Evolutionary conservation across 2,888 invertebrate species (phyloP).

Genomic region (Limnephilus auricula): DNA sequence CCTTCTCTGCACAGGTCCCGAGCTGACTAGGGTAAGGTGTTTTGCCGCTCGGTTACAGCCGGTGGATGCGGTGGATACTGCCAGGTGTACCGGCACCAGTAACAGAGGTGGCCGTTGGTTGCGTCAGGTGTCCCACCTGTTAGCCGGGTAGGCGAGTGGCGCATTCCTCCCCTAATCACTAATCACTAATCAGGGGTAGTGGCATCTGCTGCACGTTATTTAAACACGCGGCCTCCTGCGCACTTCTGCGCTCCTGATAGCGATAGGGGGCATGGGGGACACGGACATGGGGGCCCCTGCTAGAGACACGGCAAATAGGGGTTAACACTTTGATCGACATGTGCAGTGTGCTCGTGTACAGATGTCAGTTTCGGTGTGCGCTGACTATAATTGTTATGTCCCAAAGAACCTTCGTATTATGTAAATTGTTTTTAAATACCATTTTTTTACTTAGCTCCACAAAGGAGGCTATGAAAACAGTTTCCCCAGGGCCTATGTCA

Average conservation of each 20-base stretch:
- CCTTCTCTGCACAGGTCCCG: neutral
- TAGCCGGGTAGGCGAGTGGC: constrained; percentile 34
- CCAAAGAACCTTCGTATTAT: neutral
- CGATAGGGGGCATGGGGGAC: constrained; percentile 26
- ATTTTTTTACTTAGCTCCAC: no score
- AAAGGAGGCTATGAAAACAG: no score
- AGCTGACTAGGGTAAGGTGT: neutral
- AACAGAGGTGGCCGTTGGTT: constrained; percentile 21
- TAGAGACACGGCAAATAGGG: neutral
- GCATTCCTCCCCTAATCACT: constrained; percentile 49
- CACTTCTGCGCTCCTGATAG: constrained; percentile 8
- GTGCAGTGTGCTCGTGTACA: neutral
- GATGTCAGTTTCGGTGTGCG: neutral
- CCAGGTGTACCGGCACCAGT: constrained; percentile 14
- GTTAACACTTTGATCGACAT: neutral
- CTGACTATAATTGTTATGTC: neutral
- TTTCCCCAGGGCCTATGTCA: no score
- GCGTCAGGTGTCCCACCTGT: constrained; percentile 65
- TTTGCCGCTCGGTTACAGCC: neutral
- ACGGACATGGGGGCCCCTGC: neutral
- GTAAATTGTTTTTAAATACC: neutral
- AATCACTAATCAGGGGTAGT: constrained; percentile 41
- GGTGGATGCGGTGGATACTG: constrained; percentile 4
- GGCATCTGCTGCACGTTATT: constrained; percentile 46
- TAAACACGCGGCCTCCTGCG: constrained; percentile 24